Evolutionary conservation across 2,888 invertebrate species (phyloP), one percentile per base, ranked within the genome.

Genomic region (Hofmannophila pseudospretella): DNA sequence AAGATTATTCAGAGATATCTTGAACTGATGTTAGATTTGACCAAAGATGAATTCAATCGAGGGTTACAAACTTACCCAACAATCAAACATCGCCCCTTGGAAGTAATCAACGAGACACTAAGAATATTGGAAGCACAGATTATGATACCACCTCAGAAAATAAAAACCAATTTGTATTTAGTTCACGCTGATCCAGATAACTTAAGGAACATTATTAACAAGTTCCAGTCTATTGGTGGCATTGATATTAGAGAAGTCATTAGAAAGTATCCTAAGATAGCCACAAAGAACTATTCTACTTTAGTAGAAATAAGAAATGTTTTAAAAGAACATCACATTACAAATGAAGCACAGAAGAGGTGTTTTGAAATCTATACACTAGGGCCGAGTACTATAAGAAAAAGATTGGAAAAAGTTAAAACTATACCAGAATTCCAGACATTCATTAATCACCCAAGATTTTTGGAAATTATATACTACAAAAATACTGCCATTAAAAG

Each of bases 291-390:
- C 41, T 78, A 53, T 58, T 41, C 52, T 3, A 64, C 58, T 7
- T 41, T 87, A 36, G 7, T 70, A 31, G 75, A 79, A 51, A 86
- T 64, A 38, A 67, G 57, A 49, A 66, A 69, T 10, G 45, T 85
- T 16, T 55, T 88, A 23, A 52, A 84, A 47, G 72, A 80, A 35
- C 74, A 67, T 64, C 56, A 60, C 12, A 69, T 88, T 16, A 61
- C 56, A 39, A 60, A 75, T 51, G 84, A 87, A 44, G 84, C 82
- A 10, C 87, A 87, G 53, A 65, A 51, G 40, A 78, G 70, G 54
- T 87, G 87, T 62, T 80, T 85, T 54, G 70, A 79, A 45, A 73
- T 88, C 38, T 88, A 68, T 39, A 77, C 80, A 5, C 48, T 87
- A 5, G 58, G 78, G n/a, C 70, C 78, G 10, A 53, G 50, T 9